These are phyloP conservation scores for Pristionchus mayeri DNA, from an alignment of 2,888 invertebrate genomes.

Conservation along the genomic window DNA sequence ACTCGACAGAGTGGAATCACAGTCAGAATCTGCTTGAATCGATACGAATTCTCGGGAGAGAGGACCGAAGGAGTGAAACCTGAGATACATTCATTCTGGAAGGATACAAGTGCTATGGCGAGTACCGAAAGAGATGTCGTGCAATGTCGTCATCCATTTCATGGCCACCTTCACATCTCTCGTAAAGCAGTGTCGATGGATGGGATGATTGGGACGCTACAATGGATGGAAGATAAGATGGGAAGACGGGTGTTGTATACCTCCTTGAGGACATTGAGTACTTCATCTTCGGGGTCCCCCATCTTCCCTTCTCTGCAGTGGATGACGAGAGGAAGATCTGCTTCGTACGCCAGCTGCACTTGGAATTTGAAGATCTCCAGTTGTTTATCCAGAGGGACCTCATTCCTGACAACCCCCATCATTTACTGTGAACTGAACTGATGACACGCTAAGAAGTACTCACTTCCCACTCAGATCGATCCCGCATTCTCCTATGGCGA, in stretches of 20 bases:
- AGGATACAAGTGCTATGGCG: background rate
- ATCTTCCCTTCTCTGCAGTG: slow-evolving; percentile 14
- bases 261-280: background rate
- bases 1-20: slow-evolving; percentile 16
- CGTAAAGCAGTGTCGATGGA: slow-evolving; percentile 42
- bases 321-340: slow-evolving; percentile 27
- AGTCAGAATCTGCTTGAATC: background rate
- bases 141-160: slow-evolving; percentile 30
- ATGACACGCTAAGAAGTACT: background rate
- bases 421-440: too few relatives aligned
- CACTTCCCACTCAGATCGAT: slow-evolving; percentile 8
- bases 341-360: background rate
- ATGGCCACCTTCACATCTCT: background rate
- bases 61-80: background rate
- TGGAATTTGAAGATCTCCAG: background rate
- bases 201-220: slow-evolving; percentile 33
- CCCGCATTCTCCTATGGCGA: slow-evolving; percentile 22
- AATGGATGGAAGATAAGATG: background rate
- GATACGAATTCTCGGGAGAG: too few relatives aligned
- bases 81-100: background rate
- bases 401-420: slow-evolving; percentile 3
- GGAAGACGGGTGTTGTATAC: background rate
- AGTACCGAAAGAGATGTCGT: background rate
- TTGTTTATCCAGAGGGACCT: background rate
- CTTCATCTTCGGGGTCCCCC: background rate